Conservation (phyloP, 2,888 invertebrate genomes). For the Bugulina stolonifera region DNA sequence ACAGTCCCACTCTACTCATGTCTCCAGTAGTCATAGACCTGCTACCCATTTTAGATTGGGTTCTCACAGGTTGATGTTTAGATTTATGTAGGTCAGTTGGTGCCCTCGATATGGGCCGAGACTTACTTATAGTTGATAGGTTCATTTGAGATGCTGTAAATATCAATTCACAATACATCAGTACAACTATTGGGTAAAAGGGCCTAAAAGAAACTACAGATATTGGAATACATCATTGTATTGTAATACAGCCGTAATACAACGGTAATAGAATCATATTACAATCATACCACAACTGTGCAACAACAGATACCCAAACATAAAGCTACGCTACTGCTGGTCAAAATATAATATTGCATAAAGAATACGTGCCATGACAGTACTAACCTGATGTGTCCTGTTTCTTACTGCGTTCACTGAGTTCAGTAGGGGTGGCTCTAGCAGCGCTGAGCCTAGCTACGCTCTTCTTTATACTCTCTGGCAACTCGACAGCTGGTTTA, state of each 20-base stretch:
- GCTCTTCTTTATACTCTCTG: conserved; percentile 15
- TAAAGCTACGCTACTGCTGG: no score
- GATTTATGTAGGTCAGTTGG: neutral
- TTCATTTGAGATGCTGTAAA: conserved; percentile 8
- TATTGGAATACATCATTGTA: no score
- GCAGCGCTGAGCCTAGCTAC: conserved; percentile 22
- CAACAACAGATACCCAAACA: no score
- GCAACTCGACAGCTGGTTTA: neutral
- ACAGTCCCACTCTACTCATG: conserved; percentile 1
- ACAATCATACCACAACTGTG: neutral
- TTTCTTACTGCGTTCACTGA: neutral
- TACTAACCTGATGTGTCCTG: neutral
- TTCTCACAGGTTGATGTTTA: neutral
- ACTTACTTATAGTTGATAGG: conserved; percentile 19
- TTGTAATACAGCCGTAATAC: no score
- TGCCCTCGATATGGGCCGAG: neutral
- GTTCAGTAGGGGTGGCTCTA: neutral
- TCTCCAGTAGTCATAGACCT: conserved; percentile 24
- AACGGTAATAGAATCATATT: no score
- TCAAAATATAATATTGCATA: no score
- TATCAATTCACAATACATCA: no score
- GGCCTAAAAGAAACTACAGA: no score
- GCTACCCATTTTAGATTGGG: neutral
- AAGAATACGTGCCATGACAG: no score
- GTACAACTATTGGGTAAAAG: no score